Evolutionary conservation across 2,888 invertebrate genomes (phyloP), one percentile per base, ranked within the genome.

Genomic region (Aleiodes testaceus): DNA sequence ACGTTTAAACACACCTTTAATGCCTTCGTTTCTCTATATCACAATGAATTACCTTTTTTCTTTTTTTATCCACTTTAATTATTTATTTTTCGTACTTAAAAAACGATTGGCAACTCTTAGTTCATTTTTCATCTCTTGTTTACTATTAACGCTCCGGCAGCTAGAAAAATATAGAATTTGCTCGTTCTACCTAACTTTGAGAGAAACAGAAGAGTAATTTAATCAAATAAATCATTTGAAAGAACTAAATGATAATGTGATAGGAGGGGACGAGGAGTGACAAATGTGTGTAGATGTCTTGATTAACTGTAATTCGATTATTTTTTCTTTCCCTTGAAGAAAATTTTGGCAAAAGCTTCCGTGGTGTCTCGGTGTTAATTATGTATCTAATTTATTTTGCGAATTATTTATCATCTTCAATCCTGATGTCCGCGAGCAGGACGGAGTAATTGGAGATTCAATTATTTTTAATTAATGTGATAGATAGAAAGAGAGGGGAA

Each of bases 81-180:
- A 42, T 53, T 45, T 65, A 30, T 52, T 67, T 66, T 67, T 50
- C 45, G 75, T 75, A 72, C 59, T 78, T 74, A 72, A 78, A 65
- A 77, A 77, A 80, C 78, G 77, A 80, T 79, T 78, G 79, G 79
- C 81, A 79, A 81, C 77, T 80, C 77, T 79, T 79, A 69, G 69
- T 69, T 44, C 69, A 49, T 64, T 71, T 61, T 53, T 69, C 14
- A 72, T 76, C 75, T 74, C 78, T 76, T 73, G 65, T 73, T 75
- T 72, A 72, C 75, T 76, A 76, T 75, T 76, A 77, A 76, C 78
- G 77, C 75, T 74, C 78, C 77, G 78, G 76, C 79, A 80, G 77
- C 79, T 82, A 81, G 80, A 82, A 82, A 82, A 82, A 82, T 82
- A 82, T 79, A 80, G 77, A 80, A 81, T 81, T 82, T 81, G 77